Percentiles rank a stretch among this genome's conserved stretches.
Evolutionary conservation across 1,140 invertebrate genomes (phyloP).

Genomic region (Aleiodes sp.): DNA sequence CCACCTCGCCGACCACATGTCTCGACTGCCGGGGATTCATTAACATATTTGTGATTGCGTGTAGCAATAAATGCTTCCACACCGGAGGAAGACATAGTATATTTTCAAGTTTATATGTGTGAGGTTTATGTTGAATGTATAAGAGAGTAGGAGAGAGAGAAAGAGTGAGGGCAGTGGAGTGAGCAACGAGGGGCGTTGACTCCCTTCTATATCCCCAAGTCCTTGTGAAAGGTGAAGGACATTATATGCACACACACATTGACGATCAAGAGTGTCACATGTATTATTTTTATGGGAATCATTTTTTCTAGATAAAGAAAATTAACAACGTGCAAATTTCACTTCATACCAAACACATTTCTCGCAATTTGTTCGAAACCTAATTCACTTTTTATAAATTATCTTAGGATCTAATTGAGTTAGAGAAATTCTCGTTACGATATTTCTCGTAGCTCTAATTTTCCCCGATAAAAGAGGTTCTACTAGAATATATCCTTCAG

Average conservation of each 20-base stretch:
- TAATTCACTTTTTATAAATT: too few species aligned
- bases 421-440: too few species aligned
- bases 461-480: too few species aligned
- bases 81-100: slow-evolving; percentile 38
- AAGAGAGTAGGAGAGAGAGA: not conserved
- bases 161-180: slow-evolving; percentile 6
- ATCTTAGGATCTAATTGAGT: too few species aligned
- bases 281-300: not conserved
- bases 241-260: not conserved
- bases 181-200: slow-evolving; percentile 34
- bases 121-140: slow-evolving; percentile 5
- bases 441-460: too few species aligned
- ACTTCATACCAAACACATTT: not conserved
- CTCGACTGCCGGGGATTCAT: not conserved
- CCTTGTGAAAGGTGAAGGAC: slow-evolving; percentile 38
- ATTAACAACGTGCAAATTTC: not conserved
- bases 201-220: slow-evolving; percentile 25
- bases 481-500: too few species aligned
- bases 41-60: slow-evolving; percentile 12
- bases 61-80: slow-evolving; percentile 52
- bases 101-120: not conserved
- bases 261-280: not conserved
- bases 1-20: slow-evolving; percentile 24
- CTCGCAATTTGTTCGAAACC: too few species aligned
- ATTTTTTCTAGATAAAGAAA: not conserved